Evolutionary conservation across 2,113 vertebrate species (phyloP).

Genomic region (Heterochromis multidens): DNA sequence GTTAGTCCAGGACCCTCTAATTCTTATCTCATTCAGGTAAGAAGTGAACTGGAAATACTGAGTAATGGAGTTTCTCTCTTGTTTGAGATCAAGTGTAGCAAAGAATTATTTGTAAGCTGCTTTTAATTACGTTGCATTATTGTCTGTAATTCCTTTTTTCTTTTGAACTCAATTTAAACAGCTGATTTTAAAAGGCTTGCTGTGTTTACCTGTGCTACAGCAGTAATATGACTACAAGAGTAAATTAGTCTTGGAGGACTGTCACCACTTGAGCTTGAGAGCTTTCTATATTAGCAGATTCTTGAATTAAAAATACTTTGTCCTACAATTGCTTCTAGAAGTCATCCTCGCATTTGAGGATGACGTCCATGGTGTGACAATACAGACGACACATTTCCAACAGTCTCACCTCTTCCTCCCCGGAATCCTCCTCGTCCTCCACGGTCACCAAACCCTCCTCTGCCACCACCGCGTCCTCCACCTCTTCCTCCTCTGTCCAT

Average conservation of each 20-base stretch:
- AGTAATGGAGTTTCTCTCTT: background rate
- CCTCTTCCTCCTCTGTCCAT: conserved; percentile 46
- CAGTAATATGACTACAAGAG: no score
- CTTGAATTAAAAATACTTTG: background rate
- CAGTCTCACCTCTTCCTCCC: conserved; percentile 68
- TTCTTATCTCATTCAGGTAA: background rate
- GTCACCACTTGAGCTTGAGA: background rate
- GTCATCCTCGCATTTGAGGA: background rate
- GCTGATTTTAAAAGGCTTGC: no score
- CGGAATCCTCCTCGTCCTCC: conserved; percentile 69
- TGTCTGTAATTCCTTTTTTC: no score
- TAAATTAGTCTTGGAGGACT: no score
- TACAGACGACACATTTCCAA: fast-evolving
- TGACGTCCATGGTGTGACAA: background rate
- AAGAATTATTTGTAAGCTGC: background rate
- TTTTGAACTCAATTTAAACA: no score
- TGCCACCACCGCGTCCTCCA: conserved; percentile 38
- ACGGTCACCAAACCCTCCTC: conserved; percentile 47
- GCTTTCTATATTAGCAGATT: background rate
- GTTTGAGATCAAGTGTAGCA: background rate
- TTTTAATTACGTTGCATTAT: background rate
- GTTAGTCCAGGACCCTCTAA: background rate
- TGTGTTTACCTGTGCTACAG: no score
- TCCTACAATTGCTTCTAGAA: background rate
- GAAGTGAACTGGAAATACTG: background rate